Conservation (phyloP, 2,888 invertebrate genomes). For the Ferdinandea cuprea region DNA sequence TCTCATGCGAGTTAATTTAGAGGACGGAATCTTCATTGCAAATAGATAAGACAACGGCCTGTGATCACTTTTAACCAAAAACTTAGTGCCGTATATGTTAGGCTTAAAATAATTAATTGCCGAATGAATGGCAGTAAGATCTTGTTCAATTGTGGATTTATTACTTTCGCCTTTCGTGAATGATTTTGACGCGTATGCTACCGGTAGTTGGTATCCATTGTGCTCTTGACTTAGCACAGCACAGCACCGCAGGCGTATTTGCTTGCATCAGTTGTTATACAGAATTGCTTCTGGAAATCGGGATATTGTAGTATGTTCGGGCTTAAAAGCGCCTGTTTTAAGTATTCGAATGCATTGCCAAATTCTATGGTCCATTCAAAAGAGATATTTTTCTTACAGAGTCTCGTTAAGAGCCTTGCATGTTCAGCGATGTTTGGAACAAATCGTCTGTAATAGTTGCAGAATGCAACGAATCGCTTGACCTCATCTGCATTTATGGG, state of each 20-base stretch:
- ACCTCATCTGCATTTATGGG: constrained; percentile 27
- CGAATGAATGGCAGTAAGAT: constrained; percentile 69
- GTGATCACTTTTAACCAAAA: background rate
- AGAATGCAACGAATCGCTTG: no score
- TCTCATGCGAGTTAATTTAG: background rate
- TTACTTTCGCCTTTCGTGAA: no score
- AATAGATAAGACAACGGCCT: background rate
- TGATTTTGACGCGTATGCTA: constrained; percentile 62
- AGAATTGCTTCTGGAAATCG: constrained; percentile 25
- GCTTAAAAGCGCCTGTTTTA: no score
- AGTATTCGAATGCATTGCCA: no score
- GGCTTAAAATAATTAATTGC: background rate
- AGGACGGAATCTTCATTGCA: background rate
- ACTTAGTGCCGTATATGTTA: background rate
- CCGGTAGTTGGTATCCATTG: constrained; percentile 44
- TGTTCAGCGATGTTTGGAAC: constrained; percentile 10
- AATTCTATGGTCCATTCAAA: constrained; percentile 43
- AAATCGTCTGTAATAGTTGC: no score
- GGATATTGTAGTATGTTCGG: constrained; percentile 31
- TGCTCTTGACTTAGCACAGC: constrained; percentile 59
- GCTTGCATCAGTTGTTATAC: constrained; percentile 58
- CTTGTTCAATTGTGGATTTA: constrained; percentile 62
- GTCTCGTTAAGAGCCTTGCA: constrained; percentile 4
- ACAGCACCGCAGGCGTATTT: constrained; percentile 64
- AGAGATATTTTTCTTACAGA: background rate